Evolutionary conservation across 1,140 invertebrate genomes (phyloP).

Genomic region (Tetramorium simillimum): DNA sequence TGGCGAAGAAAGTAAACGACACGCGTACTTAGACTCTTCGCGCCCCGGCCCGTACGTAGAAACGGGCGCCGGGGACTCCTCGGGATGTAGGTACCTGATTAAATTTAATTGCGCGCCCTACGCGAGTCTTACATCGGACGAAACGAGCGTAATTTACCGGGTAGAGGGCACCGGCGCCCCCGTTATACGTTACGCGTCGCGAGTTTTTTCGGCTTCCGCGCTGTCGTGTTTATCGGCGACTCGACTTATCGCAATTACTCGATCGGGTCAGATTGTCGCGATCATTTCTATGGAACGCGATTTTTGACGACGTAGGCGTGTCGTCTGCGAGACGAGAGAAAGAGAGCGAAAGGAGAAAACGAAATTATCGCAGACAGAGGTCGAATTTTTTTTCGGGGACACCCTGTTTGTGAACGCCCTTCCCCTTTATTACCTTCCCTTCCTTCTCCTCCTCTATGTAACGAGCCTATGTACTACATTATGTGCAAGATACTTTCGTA

Average conservation of each 20-base stretch:
- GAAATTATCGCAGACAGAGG: conserved; percentile 18
- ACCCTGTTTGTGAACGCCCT: conserved; percentile 67
- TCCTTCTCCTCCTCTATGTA: conserved; percentile 60
- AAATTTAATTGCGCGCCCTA: conserved; percentile 61
- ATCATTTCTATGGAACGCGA: conserved; percentile 31
- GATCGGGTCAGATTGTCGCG: background rate
- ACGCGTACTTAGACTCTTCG: background rate
- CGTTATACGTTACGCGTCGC: conserved; percentile 40
- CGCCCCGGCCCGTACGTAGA: background rate
- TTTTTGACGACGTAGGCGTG: conserved; percentile 62
- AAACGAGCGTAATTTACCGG: conserved; percentile 18
- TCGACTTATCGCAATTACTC: background rate
- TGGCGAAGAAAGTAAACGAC: conserved; percentile 64
- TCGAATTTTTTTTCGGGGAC: conserved; percentile 70
- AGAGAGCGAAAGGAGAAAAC: conserved; percentile 3
- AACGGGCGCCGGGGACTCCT: background rate
- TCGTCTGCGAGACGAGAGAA: conserved; percentile 11
- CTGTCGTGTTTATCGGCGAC: background rate
- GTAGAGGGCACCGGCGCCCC: background rate
- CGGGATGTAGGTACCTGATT: conserved; percentile 32
- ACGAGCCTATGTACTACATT: conserved; percentile 72
- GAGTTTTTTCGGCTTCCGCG: conserved; percentile 56
- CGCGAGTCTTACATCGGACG: conserved; percentile 27
- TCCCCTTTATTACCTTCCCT: conserved; percentile 41
- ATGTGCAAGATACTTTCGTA: conserved; percentile 68